A percentile compares a stretch with the other conserved stretches of the same genome.
Conservation (phyloP, 2,113 vertebrate species). For the Hylia prasina region DNA sequence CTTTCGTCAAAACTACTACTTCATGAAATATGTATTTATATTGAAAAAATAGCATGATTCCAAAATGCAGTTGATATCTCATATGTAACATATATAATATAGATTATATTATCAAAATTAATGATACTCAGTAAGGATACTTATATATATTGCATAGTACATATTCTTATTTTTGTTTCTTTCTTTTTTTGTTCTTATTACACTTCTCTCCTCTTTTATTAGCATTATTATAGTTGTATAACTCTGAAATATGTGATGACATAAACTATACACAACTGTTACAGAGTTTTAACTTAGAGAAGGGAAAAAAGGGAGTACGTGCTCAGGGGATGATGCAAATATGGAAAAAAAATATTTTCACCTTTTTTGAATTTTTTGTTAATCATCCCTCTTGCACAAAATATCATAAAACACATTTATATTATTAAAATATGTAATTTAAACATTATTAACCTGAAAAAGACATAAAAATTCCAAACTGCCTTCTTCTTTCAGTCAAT, state of each 20-base stretch:
- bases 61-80: not conserved
- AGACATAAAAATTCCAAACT: not conserved
- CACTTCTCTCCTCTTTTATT: not conserved
- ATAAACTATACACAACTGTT: not conserved
- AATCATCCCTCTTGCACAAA: not conserved
- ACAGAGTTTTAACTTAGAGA: not conserved
- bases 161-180: not conserved
- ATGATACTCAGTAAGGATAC: not conserved
- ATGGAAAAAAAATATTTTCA: not conserved
- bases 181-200: not conserved
- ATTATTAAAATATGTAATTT: not conserved
- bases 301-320: fast-evolving
- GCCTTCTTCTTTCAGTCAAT: not conserved
- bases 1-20: not conserved
- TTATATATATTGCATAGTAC: not conserved
- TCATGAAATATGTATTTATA: not conserved
- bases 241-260: not conserved
- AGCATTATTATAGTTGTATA: not conserved
- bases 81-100: not conserved
- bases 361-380: not conserved
- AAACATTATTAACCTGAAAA: not conserved
- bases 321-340: not conserved
- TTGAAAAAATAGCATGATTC: not conserved
- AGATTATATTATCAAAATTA: not conserved
- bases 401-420: not conserved